These are phyloP conservation scores for Columba guinea DNA, from an alignment of 2,797 vertebrate genomes.

Conservation along the genomic window DNA sequence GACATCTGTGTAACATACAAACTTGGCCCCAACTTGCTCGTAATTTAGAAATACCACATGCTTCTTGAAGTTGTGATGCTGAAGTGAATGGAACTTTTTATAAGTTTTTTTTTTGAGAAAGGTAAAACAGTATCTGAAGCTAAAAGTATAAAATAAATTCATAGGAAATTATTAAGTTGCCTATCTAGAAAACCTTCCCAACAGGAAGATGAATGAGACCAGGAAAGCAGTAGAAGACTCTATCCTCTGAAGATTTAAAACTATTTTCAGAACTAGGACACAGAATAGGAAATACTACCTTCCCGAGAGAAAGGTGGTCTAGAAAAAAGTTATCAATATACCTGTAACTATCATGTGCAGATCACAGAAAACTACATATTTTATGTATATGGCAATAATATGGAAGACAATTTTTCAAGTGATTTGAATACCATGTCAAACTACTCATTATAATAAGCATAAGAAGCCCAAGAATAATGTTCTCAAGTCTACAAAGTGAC, in stretches of 20 bases:
- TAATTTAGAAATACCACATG: not conserved
- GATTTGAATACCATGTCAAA: not conserved
- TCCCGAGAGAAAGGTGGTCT: not conserved
- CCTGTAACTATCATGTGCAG: constrained; percentile 17
- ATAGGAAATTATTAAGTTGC: not conserved
- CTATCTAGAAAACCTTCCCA: not conserved
- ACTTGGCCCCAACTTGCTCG: not conserved
- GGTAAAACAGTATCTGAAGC: not conserved
- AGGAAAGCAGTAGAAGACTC: not conserved
- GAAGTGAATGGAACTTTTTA: not conserved
- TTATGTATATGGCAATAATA: not conserved
- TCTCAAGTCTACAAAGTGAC: not conserved
- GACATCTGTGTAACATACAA: not conserved
- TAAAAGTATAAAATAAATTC: not conserved
- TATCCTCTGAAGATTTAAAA: not conserved
- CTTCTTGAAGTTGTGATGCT: not conserved
- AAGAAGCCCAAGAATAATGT: constrained; percentile 6
- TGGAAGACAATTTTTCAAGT: not conserved
- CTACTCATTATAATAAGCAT: not conserved
- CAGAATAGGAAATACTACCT: not conserved
- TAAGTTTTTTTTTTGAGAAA: not conserved
- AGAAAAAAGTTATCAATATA: constrained; percentile 15
- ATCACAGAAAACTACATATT: constrained; percentile 3
- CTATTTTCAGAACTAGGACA: not conserved
- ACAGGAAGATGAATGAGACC: constrained; percentile 6